Evolutionary conservation across 2,888 invertebrate genomes (phyloP), one percentile per base, ranked within the genome.

Genomic region (Norana najaformis): DNA sequence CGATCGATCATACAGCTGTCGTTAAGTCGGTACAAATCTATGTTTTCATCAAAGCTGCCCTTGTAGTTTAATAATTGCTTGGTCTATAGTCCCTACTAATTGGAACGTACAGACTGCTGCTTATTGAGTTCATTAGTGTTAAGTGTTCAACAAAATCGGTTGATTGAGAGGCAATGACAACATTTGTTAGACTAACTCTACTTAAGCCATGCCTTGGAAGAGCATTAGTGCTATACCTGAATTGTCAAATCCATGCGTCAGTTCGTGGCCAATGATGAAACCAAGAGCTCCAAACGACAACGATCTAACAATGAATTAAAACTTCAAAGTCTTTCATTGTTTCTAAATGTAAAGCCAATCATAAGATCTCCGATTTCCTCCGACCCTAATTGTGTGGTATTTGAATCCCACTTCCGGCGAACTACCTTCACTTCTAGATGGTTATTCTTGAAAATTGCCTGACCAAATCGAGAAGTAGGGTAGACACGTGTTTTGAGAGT

Each of bases 221-320:
- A n/a, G 11, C n/a, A 16, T 2, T 85, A 35, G 35, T 16, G 35
- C 35, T 37, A 85, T 36, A 93, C 94, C 94, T 89, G 90, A 90
- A 90, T 93, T 93, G 90, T 94, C 94, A 93, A 94, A 94, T 41
- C 94, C 94, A 92, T 94, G 94, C 5, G 94, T 94, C 89, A 94
- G 91, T 90, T 94, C 94, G 91, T 94, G 94, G 2, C 94, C 94
- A 89, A 94, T 92, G 14, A 94, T 93, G 92, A 93, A 93, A 4
- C 94, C 94, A 93, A 94, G 94, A n/a, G 93, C 94, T 90, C 95
- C 95, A 92, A 93, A 94, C 91, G 94, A 94, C 85, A 93, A 92
- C 30, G 93, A 92, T 91, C 94, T 94, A n/a, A 92, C 47, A 93
- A 92, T 23, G 47, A 90, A n/a, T 69, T n/a, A 69, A 69, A 69